Evolutionary conservation across 2,113 vertebrate species (phyloP), one percentile per base, ranked within the genome.

Genomic region (Hypocryptadius cinnamomeus): DNA sequence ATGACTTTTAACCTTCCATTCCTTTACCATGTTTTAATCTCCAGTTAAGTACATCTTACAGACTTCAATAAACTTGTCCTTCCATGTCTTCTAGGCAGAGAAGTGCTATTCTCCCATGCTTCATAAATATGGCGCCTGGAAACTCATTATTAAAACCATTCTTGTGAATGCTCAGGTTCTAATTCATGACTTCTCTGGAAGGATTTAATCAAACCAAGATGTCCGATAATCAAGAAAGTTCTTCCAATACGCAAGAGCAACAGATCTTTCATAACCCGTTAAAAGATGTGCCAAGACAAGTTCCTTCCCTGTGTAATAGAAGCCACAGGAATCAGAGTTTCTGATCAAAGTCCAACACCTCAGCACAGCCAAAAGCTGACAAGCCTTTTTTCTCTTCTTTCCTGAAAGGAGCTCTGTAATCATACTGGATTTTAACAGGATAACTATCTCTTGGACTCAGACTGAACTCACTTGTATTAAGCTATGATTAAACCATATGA

Each of bases 371-470:
- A 96, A 96, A 87, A 95, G 93, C 87, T 93, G 89, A 97, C 95
- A 97, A 94, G 63, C 61, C 69, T 65, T 81, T 94, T 87, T 69
- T 28, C 44, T 68, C 15, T 9, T 33, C 54, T 50, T 73, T 90
- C 79, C 92, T 94, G 79, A 96, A 96, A 96, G 85, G 69, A 90
- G 92, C 66, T 94, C 92, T 92, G 83, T 93, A 96, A 97, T 96
- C 94, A 89, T n/a, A 50, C 37, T 90, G 85, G 63, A 90, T 89
- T 97, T 96, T 94, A 94, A 93, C 53, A 90, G 73, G 93, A 94
- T 96, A 96, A 96, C 89, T 92, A 76, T 94, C 84, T 96, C 85
- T 93, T 93, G 88, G 91, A 95, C 85, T 90, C 40, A 81, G 47
- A 40, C 39, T 96, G 90, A 96, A 93, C 90, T 85, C 59, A 27